Conservation (phyloP, 2,797 vertebrate genomes). For the Parauchenoglanis ngamensis region DNA sequence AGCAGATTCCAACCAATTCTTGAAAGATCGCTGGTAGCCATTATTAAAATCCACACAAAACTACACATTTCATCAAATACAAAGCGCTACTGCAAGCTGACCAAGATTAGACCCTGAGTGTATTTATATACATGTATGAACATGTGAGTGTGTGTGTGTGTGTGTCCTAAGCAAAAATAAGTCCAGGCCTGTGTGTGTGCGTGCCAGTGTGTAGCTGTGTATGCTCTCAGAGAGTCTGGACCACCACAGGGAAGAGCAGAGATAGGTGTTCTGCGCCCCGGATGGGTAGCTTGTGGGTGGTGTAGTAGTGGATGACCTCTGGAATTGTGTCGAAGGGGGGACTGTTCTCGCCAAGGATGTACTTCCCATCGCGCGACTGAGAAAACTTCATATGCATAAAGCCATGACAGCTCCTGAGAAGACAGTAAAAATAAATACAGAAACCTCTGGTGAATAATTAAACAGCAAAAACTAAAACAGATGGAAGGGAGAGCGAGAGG, state of each 20-base stretch:
- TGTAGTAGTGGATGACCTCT: constrained; percentile 86
- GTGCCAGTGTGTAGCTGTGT: constrained; percentile 50
- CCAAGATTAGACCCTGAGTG: constrained; percentile 52
- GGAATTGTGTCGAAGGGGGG: constrained; percentile 86
- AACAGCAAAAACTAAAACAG: constrained; percentile 7
- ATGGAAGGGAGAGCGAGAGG: background rate
- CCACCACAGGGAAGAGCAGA: constrained; percentile 84
- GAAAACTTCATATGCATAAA: constrained; percentile 94
- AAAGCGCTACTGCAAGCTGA: constrained; percentile 32
- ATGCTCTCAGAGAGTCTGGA: constrained; percentile 78
- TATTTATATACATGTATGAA: background rate
- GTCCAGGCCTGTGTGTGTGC: constrained; percentile 42
- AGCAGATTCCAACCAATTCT: constrained; percentile 21
- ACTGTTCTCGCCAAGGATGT: constrained; percentile 88
- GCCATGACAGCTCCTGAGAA: constrained; percentile 88
- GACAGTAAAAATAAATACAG: background rate
- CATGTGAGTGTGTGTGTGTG: constrained; percentile 7
- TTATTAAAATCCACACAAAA: constrained; percentile 22
- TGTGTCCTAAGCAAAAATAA: constrained; percentile 55
- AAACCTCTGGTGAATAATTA: constrained; percentile 7
- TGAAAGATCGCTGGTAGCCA: background rate
- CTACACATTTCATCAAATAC: constrained; percentile 31
- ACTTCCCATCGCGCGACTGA: constrained; percentile 79
- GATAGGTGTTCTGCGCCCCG: constrained; percentile 86
- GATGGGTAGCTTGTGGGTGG: constrained; percentile 85